Evolutionary conservation across 2,888 invertebrate genomes (phyloP).

Genomic region (Heliconius charithonia): DNA sequence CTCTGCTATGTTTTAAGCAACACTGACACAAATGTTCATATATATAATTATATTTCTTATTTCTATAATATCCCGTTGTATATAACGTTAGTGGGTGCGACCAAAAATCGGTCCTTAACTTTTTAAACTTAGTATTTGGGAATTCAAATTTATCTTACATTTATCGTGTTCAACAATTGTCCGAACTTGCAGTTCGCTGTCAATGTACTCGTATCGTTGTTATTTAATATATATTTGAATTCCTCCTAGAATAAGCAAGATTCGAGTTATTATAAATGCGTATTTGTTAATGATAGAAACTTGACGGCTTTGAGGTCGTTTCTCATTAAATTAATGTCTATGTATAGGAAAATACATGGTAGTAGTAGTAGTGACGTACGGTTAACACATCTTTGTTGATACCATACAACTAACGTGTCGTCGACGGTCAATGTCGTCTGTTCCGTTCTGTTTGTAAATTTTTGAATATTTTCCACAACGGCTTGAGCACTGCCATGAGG

Average conservation of each 20-base stretch:
- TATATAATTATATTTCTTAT: background rate
- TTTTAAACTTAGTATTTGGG: constrained; percentile 41
- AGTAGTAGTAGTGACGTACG: constrained; percentile 1
- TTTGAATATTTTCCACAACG: constrained; percentile 35
- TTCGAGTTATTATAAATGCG: constrained; percentile 12
- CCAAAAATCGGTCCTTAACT: constrained; percentile 62
- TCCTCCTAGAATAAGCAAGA: constrained; percentile 11
- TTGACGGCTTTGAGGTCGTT: constrained; percentile 10
- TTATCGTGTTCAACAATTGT: background rate
- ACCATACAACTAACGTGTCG: background rate
- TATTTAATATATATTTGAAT: constrained; percentile 14
- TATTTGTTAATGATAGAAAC: constrained; percentile 17
- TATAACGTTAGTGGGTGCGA: constrained; percentile 32
- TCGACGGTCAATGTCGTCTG: background rate
- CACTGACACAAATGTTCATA: background rate
- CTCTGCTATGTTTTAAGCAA: background rate
- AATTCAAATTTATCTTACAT: constrained; percentile 47
- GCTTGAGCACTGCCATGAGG: constrained; percentile 58
- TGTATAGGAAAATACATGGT: constrained; percentile 25
- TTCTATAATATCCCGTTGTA: background rate
- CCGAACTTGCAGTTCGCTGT: background rate
- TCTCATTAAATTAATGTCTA: constrained; percentile 29
- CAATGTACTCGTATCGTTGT: background rate
- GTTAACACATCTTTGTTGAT: background rate
- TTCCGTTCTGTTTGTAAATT: constrained; percentile 27